phyloP scores from a whole-genome alignment of 2,113 vertebrate genomes.

The Plectropomus leopardus region DNA sequence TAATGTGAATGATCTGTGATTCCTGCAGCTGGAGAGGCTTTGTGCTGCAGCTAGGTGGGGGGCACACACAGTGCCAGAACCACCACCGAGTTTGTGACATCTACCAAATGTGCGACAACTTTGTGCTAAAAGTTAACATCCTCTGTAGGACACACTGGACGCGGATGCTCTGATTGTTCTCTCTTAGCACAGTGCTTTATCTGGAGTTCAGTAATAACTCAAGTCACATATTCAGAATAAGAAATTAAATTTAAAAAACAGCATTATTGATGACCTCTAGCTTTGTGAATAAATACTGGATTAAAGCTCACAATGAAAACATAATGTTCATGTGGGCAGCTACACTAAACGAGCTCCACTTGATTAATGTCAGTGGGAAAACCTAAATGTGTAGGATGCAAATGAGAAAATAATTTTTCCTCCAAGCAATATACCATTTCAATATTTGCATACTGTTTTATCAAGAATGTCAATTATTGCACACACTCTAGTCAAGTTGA shows the following conservation, averaged over 20 bases:
- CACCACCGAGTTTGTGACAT: constrained; percentile 2
- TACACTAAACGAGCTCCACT: constrained; percentile 17
- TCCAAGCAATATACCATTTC: not conserved
- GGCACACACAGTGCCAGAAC: not conserved
- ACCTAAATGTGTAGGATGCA: constrained; percentile 1
- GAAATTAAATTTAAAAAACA: not conserved
- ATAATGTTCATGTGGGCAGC: not conserved
- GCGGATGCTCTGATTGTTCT: not conserved
- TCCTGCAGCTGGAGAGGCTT: not conserved
- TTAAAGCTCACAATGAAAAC: not conserved
- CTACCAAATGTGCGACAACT: constrained; percentile 1
- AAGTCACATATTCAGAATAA: not conserved
- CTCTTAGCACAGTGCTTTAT: not conserved
- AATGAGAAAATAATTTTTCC: constrained; percentile 15
- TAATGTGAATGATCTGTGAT: constrained; percentile 4
- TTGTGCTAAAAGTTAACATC: not conserved
- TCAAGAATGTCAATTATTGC: not conserved
- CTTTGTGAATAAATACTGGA: not conserved
- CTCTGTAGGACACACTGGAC: not conserved
- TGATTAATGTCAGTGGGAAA: constrained; percentile 24
- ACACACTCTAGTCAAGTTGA: not conserved
- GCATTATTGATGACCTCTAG: not conserved
- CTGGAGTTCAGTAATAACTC: not conserved
- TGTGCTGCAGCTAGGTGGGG: not conserved
- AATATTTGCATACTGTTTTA: constrained; percentile 3